These are phyloP conservation scores for Apostichopus japonicus DNA, from an alignment of 35 echinoderm and acorn worm species.

Conservation along the genomic window DNA sequence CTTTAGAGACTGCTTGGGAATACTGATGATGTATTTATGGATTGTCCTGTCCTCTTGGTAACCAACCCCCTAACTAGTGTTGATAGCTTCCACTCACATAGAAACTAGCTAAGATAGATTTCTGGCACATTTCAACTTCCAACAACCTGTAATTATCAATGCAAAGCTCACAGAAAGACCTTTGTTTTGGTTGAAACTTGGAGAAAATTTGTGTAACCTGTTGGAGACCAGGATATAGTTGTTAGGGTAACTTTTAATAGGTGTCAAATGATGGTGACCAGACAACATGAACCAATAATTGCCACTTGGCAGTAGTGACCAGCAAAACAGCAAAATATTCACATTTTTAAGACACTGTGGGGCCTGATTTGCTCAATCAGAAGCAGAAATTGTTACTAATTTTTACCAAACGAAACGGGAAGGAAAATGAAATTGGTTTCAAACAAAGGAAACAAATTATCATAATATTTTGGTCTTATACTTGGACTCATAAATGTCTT, in stretches of 20 bases:
- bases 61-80: background rate
- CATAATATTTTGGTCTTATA: no score
- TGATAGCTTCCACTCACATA: constrained; percentile 29
- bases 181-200: background rate
- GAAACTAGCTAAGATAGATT: constrained; percentile 11
- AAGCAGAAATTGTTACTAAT: no score
- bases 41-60: background rate
- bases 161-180: background rate
- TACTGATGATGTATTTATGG: constrained; percentile 26
- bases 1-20: background rate
- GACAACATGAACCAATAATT: constrained; percentile 4
- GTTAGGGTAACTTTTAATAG: background rate
- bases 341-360: background rate
- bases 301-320: background rate
- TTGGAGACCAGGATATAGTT: constrained; percentile 17
- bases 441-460: no score
- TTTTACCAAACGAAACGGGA: no score
- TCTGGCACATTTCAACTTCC: constrained; percentile 11
- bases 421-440: no score
- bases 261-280: constrained; percentile 10
- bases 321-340: background rate
- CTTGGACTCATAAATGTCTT: no score
- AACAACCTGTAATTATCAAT: constrained; percentile 35
- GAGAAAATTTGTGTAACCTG: background rate
- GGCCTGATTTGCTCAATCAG: background rate